phyloP scores from a whole-genome alignment of 2,888 invertebrate species.

The Tenthredo livida region DNA sequence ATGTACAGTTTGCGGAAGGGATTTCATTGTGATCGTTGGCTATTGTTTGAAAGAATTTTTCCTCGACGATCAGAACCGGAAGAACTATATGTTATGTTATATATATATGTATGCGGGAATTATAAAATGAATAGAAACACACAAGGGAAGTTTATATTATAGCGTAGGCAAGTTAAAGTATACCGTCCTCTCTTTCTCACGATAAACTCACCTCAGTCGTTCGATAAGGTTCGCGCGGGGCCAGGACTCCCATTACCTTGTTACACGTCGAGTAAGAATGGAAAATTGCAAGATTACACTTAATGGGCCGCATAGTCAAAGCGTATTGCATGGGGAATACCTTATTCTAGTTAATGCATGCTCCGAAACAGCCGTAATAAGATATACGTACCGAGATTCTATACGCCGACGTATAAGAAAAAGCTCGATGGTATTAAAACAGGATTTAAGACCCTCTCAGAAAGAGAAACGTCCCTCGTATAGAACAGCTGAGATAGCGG shows the following conservation, averaged over 20 bases:
- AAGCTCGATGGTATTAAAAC: neutral
- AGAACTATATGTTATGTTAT: neutral
- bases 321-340: slow-evolving; percentile 26
- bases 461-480: neutral
- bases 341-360: slow-evolving; percentile 7
- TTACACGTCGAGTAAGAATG: slow-evolving; percentile 49
- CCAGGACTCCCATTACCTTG: slow-evolving; percentile 42
- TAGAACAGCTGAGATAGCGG: slow-evolving; percentile 6
- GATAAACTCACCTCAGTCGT: slow-evolving; percentile 13
- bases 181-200: slow-evolving; percentile 30
- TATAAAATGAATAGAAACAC: slow-evolving; percentile 30
- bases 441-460: neutral
- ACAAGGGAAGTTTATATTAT: neutral
- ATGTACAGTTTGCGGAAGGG: neutral
- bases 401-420: neutral
- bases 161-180: slow-evolving; percentile 7
- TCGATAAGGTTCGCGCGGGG: slow-evolving; percentile 47
- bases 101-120: neutral
- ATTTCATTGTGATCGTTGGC: neutral
- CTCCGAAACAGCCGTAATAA: neutral
- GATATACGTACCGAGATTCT: slow-evolving; percentile 20
- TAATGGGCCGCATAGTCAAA: slow-evolving; percentile 45
- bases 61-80: neutral
- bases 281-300: slow-evolving; percentile 51
- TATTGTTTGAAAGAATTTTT: neutral